Evolutionary conservation across 2,113 vertebrate species (phyloP).

Genomic region (Ceratotherium simum): DNA sequence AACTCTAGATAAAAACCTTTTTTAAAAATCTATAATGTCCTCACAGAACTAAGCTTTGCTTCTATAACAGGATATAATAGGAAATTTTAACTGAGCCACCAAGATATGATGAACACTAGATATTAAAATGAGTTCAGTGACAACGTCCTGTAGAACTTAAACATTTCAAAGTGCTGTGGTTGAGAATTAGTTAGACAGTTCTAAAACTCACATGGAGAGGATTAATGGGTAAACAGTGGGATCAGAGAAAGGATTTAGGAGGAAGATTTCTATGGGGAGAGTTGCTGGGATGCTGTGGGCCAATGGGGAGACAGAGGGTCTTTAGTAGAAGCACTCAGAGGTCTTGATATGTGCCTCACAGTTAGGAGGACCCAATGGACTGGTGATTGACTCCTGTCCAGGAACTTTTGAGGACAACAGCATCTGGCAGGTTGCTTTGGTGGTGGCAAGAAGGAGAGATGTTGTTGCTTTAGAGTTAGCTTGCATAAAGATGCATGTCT

Average conservation of each 20-base stretch:
- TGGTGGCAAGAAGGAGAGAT: not conserved
- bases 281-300: not conserved
- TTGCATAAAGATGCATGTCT: not conserved
- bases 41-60: not conserved
- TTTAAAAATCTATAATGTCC: not conserved
- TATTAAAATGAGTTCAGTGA: not conserved
- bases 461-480: not conserved
- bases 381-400: not conserved
- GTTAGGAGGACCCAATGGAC: not conserved
- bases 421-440: not conserved
- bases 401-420: not conserved
- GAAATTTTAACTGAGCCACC: not conserved
- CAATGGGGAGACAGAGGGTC: not conserved
- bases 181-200: not conserved
- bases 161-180: not conserved
- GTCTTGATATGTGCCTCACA: not conserved
- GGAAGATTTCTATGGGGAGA: not conserved
- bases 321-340: not conserved
- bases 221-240: not conserved
- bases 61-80: not conserved
- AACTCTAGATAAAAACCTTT: not conserved
- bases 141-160: not conserved
- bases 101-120: not conserved
- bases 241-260: not conserved
- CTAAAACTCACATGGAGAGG: not conserved